Conservation (phyloP, 1,140 invertebrate species). For the Leucophenga varia region DNA sequence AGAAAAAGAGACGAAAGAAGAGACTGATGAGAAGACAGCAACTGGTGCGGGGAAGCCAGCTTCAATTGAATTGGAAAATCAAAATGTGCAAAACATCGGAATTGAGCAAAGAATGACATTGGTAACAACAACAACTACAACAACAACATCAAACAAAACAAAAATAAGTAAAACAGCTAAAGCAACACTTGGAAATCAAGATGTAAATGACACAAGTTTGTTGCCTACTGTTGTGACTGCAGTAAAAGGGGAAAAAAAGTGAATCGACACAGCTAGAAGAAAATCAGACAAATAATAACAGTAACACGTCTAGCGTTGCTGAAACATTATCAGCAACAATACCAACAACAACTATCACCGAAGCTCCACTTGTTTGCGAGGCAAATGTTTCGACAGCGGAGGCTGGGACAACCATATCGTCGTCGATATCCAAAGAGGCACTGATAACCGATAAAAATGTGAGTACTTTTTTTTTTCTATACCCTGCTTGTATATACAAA, state of each 20-base stretch:
- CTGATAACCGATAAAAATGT: constrained; percentile 48
- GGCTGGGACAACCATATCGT: not conserved
- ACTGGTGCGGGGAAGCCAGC: not conserved
- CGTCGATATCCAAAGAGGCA: constrained; percentile 22
- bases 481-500: no score
- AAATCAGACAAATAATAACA: not conserved
- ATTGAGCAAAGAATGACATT: not conserved
- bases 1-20: no score
- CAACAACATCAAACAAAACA: constrained; percentile 7
- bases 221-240: not conserved
- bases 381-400: constrained; percentile 13
- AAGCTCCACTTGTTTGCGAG: constrained; percentile 37
- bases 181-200: not conserved
- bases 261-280: not conserved
- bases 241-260: no score
- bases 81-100: constrained; percentile 9
- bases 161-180: no score
- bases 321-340: constrained; percentile 4
- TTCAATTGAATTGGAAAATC: constrained; percentile 24
- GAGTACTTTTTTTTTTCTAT: constrained; percentile 24
- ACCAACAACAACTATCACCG: constrained; percentile 2
- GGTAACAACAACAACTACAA: constrained; percentile 7
- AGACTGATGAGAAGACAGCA: not conserved
- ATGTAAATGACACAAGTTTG: not conserved
- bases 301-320: constrained; percentile 5